Evolutionary conservation across 2,888 invertebrate genomes (phyloP).

Genomic region (Dynastes maya): DNA sequence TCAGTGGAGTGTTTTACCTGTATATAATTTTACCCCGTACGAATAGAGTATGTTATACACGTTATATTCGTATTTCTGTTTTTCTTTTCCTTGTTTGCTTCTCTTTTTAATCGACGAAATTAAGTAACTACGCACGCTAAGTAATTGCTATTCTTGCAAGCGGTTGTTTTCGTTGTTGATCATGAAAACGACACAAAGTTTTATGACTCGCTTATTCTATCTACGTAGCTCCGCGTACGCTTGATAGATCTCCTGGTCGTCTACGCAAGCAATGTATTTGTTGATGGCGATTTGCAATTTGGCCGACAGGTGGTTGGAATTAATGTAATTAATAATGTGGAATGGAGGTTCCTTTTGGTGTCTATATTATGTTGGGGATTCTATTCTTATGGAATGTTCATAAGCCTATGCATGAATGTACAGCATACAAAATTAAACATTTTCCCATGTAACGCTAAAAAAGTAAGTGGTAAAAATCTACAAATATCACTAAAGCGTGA

Average conservation of each 20-base stretch:
- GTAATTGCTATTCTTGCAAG: constrained; percentile 29
- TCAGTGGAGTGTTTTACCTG: constrained; percentile 51
- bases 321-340: neutral
- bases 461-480: too few relatives aligned
- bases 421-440: too few relatives aligned
- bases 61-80: constrained; percentile 12
- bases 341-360: too few relatives aligned
- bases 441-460: too few relatives aligned
- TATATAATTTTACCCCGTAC: constrained; percentile 30
- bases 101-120: constrained; percentile 27
- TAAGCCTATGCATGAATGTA: too few relatives aligned
- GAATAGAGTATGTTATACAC: constrained; percentile 1
- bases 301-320: constrained; percentile 1
- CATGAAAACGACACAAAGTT: constrained; percentile 21
- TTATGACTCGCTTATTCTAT: constrained; percentile 2
- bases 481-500: too few relatives aligned
- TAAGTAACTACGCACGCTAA: constrained; percentile 27
- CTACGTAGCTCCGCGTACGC: neutral
- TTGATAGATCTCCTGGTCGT: constrained; percentile 2
- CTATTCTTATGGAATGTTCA: too few relatives aligned
- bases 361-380: too few relatives aligned
- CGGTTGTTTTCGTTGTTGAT: constrained; percentile 18
- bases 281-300: constrained; percentile 11
- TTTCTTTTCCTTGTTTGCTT: neutral
- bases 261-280: neutral